phyloP scores from a whole-genome alignment of 2,888 invertebrate species.

The Agrochola circellaris region DNA sequence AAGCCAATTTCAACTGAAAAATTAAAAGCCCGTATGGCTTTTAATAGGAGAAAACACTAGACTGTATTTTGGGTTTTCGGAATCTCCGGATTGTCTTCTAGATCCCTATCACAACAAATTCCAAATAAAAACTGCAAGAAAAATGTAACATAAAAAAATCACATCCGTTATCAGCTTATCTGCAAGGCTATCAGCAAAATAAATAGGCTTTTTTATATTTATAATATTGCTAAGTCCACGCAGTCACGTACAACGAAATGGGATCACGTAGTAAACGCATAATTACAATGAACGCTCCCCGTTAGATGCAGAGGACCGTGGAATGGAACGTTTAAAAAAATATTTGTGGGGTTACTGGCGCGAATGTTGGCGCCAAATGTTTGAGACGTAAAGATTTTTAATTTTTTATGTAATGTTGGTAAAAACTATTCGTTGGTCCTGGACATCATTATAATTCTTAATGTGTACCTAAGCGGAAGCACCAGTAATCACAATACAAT shows the following conservation, averaged over 20 bases:
- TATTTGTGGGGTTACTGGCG: constrained; percentile 44
- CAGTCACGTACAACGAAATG: constrained; percentile 85
- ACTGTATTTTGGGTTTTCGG: background rate
- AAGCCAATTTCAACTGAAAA: background rate
- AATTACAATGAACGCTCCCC: constrained; percentile 82
- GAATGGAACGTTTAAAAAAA: constrained; percentile 66
- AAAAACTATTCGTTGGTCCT: background rate
- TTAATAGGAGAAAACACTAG: background rate
- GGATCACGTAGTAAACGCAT: constrained; percentile 87
- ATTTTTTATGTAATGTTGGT: background rate
- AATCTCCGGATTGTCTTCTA: background rate
- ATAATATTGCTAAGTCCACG: constrained; percentile 74
- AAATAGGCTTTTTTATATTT: constrained; percentile 71
- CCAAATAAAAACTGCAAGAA: background rate
- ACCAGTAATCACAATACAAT: background rate
- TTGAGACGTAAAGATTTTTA: constrained; percentile 20
- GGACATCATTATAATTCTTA: background rate
- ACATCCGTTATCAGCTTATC: constrained; percentile 64
- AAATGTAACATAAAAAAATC: constrained; percentile 36
- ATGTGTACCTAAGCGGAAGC: background rate
- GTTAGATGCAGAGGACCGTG: constrained; percentile 75
- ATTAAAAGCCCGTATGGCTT: background rate
- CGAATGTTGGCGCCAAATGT: constrained; percentile 58
- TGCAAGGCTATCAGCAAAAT: constrained; percentile 65
- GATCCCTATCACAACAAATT: background rate